Base-by-base conservation (phyloP, 2,113 vertebrate species). In the Lutjanus erythropterus region DNA sequence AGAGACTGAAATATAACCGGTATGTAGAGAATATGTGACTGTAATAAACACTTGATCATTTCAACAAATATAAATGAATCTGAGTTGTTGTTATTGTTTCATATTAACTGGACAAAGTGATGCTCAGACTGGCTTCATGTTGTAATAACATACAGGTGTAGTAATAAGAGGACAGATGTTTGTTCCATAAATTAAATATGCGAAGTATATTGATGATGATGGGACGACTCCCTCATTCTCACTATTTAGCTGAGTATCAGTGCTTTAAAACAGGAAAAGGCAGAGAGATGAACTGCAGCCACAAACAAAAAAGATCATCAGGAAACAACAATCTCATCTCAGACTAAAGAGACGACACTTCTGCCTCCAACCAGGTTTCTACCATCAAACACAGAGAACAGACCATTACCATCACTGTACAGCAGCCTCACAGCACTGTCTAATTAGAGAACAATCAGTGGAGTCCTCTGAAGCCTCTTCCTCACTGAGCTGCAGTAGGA, bases 401-500 rank as follows among this genome's bases (percentile, higher is more conserved):
- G 18, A 39, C 7, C 46, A 21, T 47, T 21, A 19, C 12, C 35
- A 37, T 67, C 39, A 47, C 55, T 50, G 47, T 56, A 67, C 67
- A 49, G 67, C 68, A 77, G 21, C 44, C 29, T 72, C 29, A 35
- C 72, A 60, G 60, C 64, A 46, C 42, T 59, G 29, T 71, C 66
- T 66, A 47, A 60, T 75, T 50, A 65, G 59, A 25, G 50, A 70
- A 29, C 35, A 70, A 65, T 53, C 60, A 70, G 65, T 2, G 33
- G 47, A 46, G 21, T 35, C 23, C 58, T 65, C 27, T 66, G 9
- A 27, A 75, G 49, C 35, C 15, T 49, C 9, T 39, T 50, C 4
- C 9, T 52, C 39, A 33, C 5, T 65, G 8, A 39, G 44, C 42
- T 65, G 41, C 56, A 84, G 62, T 39, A 55, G 53, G 12, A 71